Evolutionary conservation across 2,888 invertebrate species (phyloP).

Genomic region (Nephrotoma guestfalica): DNA sequence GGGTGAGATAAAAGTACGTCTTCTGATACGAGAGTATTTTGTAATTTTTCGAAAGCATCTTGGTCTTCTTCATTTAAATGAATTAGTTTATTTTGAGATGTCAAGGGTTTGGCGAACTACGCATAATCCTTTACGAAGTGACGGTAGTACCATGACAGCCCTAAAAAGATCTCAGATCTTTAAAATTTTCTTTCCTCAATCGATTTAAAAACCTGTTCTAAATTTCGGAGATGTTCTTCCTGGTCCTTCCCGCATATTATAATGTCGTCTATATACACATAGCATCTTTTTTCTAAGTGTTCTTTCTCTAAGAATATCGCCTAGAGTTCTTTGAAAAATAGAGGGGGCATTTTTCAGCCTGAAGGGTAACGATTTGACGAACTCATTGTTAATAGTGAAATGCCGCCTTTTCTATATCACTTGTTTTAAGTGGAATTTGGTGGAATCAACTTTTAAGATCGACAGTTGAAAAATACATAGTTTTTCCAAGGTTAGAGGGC

Average conservation of each 20-base stretch:
- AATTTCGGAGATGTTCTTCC: background rate
- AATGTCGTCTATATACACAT: background rate
- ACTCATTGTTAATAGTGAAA: background rate
- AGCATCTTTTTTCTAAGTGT: background rate
- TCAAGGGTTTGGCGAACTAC: too few species aligned
- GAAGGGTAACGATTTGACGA: background rate
- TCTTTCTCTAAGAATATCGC: background rate
- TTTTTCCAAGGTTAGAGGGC: background rate
- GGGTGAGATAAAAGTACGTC: too few species aligned
- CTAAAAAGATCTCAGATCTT: background rate
- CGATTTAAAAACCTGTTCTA: background rate
- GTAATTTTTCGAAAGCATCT: too few species aligned
- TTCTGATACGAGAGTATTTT: too few species aligned
- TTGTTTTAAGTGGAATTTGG: background rate
- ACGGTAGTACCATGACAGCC: background rate
- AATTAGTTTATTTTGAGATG: too few species aligned
- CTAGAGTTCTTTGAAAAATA: background rate
- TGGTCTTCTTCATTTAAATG: too few species aligned
- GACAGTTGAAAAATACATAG: background rate
- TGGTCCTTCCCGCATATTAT: background rate
- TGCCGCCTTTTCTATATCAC: too few species aligned
- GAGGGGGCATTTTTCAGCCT: background rate
- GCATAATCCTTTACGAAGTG: background rate
- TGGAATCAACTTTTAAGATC: background rate
- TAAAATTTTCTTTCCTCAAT: background rate